These are phyloP conservation scores for Ictidomys tridecemlineatus DNA, from an alignment of 2,113 vertebrate species.

Conservation along the genomic window DNA sequence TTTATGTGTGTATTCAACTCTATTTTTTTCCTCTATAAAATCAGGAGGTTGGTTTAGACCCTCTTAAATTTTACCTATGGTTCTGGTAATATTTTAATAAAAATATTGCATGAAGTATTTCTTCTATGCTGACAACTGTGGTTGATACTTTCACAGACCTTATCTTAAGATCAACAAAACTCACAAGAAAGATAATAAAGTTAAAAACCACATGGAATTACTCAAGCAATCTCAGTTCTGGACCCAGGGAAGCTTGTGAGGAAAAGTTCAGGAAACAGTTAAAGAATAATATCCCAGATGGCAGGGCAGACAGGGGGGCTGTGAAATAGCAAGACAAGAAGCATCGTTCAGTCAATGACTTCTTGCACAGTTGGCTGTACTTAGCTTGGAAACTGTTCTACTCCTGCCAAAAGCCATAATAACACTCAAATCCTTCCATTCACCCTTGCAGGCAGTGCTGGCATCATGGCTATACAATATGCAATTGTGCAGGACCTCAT, in stretches of 20 bases:
- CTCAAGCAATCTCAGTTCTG: background rate
- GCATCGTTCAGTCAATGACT: background rate
- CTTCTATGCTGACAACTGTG: background rate
- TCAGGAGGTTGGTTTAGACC: background rate
- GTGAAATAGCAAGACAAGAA: background rate
- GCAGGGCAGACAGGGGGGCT: background rate
- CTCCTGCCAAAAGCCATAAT: background rate
- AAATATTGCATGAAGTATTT: background rate
- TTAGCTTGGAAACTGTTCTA: slow-evolving; percentile 16
- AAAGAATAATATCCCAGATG: background rate
- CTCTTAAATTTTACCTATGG: background rate
- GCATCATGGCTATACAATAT: background rate
- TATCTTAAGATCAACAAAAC: slow-evolving; percentile 35
- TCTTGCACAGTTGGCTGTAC: background rate
- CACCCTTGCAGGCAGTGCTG: background rate
- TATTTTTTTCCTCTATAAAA: background rate
- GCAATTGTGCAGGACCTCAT: background rate
- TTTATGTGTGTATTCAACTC: background rate
- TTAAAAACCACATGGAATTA: slow-evolving; percentile 21
- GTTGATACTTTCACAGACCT: background rate
- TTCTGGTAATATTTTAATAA: background rate
- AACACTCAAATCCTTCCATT: background rate
- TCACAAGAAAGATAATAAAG: slow-evolving; percentile 37
- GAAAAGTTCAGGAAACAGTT: background rate
- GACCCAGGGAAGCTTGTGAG: background rate